Evolutionary conservation across 2,113 vertebrate species (phyloP).

Genomic region (Xenus cinereus): DNA sequence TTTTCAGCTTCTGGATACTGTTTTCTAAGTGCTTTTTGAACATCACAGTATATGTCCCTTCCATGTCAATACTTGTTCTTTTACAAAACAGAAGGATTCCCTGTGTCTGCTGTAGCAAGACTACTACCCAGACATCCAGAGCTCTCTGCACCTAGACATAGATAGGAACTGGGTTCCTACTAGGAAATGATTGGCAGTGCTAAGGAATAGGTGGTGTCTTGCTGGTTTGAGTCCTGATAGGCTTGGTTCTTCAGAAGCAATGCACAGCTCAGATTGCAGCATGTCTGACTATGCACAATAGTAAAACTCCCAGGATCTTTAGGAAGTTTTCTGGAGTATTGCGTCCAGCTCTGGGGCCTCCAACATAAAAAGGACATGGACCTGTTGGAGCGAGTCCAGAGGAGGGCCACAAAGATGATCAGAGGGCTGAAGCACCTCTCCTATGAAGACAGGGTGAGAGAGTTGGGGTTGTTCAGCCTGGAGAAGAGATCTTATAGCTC

Average conservation of each 20-base stretch:
- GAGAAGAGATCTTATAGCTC: too few species aligned
- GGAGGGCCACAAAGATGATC: too few species aligned
- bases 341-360: too few species aligned
- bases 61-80: background rate
- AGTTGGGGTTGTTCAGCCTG: too few species aligned
- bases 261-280: background rate
- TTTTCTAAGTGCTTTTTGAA: background rate
- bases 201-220: background rate
- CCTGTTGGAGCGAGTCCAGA: too few species aligned
- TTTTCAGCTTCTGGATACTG: background rate
- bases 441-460: too few species aligned
- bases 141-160: background rate
- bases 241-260: background rate
- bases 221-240: background rate
- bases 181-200: background rate
- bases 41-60: accelerated
- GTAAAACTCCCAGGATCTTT: background rate
- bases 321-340: background rate
- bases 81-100: background rate
- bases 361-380: too few species aligned
- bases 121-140: background rate
- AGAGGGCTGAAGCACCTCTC: too few species aligned
- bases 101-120: background rate
- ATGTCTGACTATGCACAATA: background rate
- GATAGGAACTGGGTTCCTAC: background rate